These are phyloP conservation scores for Neuroscelio doddi DNA, from an alignment of 2,888 invertebrate species.

Conservation along the genomic window DNA sequence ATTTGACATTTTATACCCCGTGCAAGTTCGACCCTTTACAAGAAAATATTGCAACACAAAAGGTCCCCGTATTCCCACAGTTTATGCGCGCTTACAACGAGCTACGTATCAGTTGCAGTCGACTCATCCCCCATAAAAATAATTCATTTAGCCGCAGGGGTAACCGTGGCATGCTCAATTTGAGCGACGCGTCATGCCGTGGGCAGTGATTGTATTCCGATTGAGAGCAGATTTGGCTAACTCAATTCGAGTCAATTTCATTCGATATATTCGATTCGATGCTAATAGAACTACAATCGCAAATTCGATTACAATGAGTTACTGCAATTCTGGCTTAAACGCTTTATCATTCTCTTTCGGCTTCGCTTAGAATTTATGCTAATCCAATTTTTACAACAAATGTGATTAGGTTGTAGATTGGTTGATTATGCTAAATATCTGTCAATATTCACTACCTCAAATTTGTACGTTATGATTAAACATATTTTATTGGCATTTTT, in stretches of 20 bases:
- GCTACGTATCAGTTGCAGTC: constrained; percentile 39
- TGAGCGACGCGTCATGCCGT: constrained; percentile 45
- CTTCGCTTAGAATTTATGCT: constrained; percentile 11
- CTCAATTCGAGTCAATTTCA: constrained; percentile 47
- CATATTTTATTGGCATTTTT: no score
- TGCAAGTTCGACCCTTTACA: background rate
- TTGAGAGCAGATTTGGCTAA: constrained; percentile 48
- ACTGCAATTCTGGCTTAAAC: constrained; percentile 26
- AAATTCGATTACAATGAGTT: constrained; percentile 30
- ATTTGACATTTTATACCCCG: background rate
- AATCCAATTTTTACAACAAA: background rate
- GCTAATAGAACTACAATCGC: constrained; percentile 45
- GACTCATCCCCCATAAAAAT: constrained; percentile 46
- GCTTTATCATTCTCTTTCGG: constrained; percentile 29
- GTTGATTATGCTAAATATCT: no score
- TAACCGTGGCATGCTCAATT: constrained; percentile 40
- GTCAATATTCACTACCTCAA: no score
- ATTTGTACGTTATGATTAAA: no score
- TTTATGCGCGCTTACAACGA: constrained; percentile 30
- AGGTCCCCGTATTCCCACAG: constrained; percentile 16
- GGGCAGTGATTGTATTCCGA: constrained; percentile 43
- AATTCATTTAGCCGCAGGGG: constrained; percentile 46
- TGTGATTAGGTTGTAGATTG: constrained; percentile 11
- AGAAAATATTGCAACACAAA: background rate
- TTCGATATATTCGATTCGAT: constrained; percentile 44